phyloP scores from a whole-genome alignment of 1,140 invertebrate species.

The Achroia grisella region DNA sequence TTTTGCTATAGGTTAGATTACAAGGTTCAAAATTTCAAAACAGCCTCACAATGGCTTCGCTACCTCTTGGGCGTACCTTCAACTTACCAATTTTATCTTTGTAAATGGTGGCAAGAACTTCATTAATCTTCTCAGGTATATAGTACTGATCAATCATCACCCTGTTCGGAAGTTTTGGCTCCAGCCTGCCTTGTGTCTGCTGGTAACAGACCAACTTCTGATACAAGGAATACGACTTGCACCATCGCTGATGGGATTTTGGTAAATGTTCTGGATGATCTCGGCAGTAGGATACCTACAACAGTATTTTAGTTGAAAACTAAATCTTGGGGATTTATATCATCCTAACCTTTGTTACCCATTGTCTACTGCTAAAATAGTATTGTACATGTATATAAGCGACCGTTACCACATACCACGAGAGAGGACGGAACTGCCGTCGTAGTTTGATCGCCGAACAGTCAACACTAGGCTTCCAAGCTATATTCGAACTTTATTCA shows the following conservation, averaged over 20 bases:
- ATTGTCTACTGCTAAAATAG: too few species aligned
- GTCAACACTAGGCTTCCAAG: too few species aligned
- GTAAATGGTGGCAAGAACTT: constrained; percentile 69
- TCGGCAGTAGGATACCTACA: constrained; percentile 67
- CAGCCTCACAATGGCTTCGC: too few species aligned
- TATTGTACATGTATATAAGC: too few species aligned
- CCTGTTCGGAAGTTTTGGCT: constrained; percentile 74
- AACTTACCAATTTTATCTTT: constrained; percentile 59
- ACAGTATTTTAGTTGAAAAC: not conserved
- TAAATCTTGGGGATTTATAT: too few species aligned
- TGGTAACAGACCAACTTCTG: constrained; percentile 71
- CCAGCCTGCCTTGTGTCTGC: constrained; percentile 70
- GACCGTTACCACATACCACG: too few species aligned
- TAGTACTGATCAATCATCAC: constrained; percentile 42
- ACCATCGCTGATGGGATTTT: constrained; percentile 67
- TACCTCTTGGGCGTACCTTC: not conserved
- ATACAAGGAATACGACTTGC: constrained; percentile 71
- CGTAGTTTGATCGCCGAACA: too few species aligned
- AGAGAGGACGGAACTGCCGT: too few species aligned
- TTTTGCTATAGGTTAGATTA: too few species aligned
- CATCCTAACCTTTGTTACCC: too few species aligned
- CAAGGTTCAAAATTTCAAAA: too few species aligned
- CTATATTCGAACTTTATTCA: too few species aligned
- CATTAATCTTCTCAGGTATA: constrained; percentile 69
- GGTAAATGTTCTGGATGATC: constrained; percentile 63